Percentiles rank a stretch among this genome's conserved stretches.
Conservation (phyloP, 2,888 invertebrate genomes). For the Orthosia cruda region DNA sequence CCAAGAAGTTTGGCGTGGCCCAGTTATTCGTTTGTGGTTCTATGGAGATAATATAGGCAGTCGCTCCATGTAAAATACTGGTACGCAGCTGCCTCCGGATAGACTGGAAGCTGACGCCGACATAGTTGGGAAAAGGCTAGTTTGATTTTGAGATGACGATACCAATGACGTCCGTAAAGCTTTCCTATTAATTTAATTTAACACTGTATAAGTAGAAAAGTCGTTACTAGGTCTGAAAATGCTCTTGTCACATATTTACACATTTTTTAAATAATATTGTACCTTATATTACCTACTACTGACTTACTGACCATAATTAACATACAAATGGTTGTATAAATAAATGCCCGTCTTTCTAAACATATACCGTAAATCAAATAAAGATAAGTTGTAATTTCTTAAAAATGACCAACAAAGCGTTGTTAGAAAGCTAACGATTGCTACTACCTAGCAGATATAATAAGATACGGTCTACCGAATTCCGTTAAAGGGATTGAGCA, state of each 20-base stretch:
- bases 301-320: background rate
- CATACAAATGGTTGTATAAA: background rate
- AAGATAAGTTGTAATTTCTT: background rate
- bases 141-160: background rate
- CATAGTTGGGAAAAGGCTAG: background rate
- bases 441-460: background rate
- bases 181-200: too few relatives aligned
- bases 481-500: conserved; percentile 29
- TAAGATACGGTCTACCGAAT: conserved; percentile 23
- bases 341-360: conserved; percentile 2
- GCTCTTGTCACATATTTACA: too few relatives aligned
- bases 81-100: background rate
- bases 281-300: too few relatives aligned
- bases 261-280: too few relatives aligned
- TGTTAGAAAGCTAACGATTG: conserved; percentile 17
- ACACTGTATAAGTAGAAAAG: background rate
- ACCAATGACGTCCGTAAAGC: too few relatives aligned
- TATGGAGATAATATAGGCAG: background rate
- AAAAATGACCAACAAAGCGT: background rate
- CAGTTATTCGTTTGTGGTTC: too few relatives aligned
- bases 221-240: background rate
- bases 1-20: too few relatives aligned
- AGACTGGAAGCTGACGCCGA: background rate
- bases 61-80: background rate
- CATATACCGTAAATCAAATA: background rate